Percentiles rank a stretch among this genome's conserved stretches.
Evolutionary conservation across 2,113 vertebrate species (phyloP).

Genomic region (Tapirus terrestris): DNA sequence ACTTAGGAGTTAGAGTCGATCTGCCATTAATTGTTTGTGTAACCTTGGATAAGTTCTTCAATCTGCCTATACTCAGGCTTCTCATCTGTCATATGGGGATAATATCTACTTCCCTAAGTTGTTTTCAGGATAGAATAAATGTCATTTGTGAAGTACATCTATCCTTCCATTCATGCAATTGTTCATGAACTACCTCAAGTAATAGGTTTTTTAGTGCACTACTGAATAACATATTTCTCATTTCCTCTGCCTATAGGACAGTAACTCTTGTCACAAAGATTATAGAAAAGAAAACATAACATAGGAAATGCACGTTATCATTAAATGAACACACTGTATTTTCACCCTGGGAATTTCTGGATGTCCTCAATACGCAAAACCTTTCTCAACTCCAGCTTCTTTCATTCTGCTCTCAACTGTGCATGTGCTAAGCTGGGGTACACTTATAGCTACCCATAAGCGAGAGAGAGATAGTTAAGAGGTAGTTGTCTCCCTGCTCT

Average conservation of each 20-base stretch:
- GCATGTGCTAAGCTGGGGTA: not conserved
- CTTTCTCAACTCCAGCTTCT: not conserved
- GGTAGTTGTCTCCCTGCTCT: not conserved
- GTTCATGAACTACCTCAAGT: not conserved
- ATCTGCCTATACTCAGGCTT: not conserved
- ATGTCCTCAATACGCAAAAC: not conserved
- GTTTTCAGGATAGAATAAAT: not conserved
- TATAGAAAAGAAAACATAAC: not conserved
- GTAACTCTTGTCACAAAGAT: not conserved
- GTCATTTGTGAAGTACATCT: not conserved
- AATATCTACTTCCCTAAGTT: not conserved
- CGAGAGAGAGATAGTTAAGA: not conserved
- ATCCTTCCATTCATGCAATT: not conserved
- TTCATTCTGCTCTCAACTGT: not conserved
- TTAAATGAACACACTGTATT: not conserved
- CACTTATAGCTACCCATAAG: not conserved
- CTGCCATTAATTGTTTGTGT: not conserved
- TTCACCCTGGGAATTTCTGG: not conserved
- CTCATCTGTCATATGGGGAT: not conserved
- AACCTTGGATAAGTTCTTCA: not conserved
- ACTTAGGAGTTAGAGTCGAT: not conserved
- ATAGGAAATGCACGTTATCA: not conserved
- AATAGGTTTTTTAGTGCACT: not conserved
- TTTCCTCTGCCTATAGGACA: not conserved
- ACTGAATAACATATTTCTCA: not conserved